Percentiles rank a stretch among this genome's conserved stretches.
phyloP scores from a whole-genome alignment of 2,113 vertebrate genomes.

The Trinectes maculatus region DNA sequence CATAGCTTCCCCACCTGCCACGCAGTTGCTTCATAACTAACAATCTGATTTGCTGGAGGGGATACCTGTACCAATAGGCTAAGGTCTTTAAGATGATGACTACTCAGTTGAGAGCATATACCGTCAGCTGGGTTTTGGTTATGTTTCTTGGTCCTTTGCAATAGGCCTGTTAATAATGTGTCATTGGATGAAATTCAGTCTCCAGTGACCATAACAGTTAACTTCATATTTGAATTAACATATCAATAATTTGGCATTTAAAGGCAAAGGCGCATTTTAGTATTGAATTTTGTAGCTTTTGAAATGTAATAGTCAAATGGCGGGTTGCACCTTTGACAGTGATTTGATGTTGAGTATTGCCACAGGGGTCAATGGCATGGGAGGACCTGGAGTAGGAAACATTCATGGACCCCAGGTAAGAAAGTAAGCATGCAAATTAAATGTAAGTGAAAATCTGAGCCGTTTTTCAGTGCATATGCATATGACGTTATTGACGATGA shows the following conservation, averaged over 20 bases:
- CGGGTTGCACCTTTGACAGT: slow-evolving; percentile 15
- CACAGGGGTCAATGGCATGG: slow-evolving; percentile 85
- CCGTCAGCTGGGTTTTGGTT: slow-evolving; percentile 23
- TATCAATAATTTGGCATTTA: slow-evolving; percentile 20
- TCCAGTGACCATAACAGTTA: background rate
- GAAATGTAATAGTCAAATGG: background rate
- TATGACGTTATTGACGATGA: background rate
- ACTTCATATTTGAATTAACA: background rate
- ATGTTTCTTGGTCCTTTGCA: slow-evolving; percentile 22
- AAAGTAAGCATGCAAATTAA: background rate
- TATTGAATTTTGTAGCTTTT: slow-evolving; percentile 3
- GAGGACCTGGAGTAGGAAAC: slow-evolving; percentile 85
- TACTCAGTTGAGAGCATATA: slow-evolving; percentile 28
- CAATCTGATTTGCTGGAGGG: slow-evolving; percentile 83
- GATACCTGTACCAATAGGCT: slow-evolving; percentile 81
- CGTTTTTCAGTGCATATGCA: background rate
- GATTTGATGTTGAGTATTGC: slow-evolving; percentile 49
- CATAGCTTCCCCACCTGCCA: slow-evolving; percentile 67
- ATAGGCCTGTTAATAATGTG: background rate
- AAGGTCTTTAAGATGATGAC: slow-evolving; percentile 44
- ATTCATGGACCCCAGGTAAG: slow-evolving; percentile 93
- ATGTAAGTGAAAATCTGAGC: background rate
- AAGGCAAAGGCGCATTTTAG: background rate
- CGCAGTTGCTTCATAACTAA: slow-evolving; percentile 85
- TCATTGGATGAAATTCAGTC: background rate